Conservation (phyloP, 2,797 vertebrate species). For the Trachops cirrhosus region DNA sequence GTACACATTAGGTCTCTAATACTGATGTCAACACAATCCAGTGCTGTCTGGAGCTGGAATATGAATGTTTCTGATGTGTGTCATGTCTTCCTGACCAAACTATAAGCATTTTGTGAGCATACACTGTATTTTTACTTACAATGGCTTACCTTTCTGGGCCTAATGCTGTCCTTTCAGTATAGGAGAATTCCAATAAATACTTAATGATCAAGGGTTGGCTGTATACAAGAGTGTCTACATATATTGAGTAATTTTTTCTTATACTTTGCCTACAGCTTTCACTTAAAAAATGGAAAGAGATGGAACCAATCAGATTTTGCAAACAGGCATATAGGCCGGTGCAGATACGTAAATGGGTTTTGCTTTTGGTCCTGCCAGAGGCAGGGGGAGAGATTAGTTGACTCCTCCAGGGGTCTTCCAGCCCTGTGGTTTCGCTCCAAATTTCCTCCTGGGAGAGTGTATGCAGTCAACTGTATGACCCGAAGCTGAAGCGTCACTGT, state of each 20-base stretch:
- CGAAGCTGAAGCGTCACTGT: neutral
- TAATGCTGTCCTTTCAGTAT: neutral
- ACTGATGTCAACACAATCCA: neutral
- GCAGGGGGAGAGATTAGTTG: slow-evolving; percentile 58
- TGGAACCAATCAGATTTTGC: slow-evolving; percentile 56
- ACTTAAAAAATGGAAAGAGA: slow-evolving; percentile 55
- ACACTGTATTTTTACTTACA: neutral
- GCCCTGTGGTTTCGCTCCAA: neutral
- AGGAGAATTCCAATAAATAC: slow-evolving; percentile 42
- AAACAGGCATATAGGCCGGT: slow-evolving; percentile 5
- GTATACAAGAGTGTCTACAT: neutral
- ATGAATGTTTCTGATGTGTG: neutral
- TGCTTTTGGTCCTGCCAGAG: slow-evolving; percentile 65
- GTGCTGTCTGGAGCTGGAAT: neutral
- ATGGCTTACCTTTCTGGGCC: slow-evolving; percentile 17
- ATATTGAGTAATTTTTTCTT: slow-evolving; percentile 11
- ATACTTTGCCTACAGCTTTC: slow-evolving; percentile 52
- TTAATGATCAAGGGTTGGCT: slow-evolving; percentile 45
- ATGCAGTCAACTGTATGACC: neutral
- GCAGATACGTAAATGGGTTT: slow-evolving; percentile 48
- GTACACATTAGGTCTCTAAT: neutral
- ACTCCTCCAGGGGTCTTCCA: slow-evolving; percentile 37
- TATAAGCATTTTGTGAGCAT: neutral
- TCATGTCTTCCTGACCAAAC: neutral
- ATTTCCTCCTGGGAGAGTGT: slow-evolving; percentile 7